phyloP scores from a whole-genome alignment of 2,797 vertebrate genomes.

The Tangara arthus region DNA sequence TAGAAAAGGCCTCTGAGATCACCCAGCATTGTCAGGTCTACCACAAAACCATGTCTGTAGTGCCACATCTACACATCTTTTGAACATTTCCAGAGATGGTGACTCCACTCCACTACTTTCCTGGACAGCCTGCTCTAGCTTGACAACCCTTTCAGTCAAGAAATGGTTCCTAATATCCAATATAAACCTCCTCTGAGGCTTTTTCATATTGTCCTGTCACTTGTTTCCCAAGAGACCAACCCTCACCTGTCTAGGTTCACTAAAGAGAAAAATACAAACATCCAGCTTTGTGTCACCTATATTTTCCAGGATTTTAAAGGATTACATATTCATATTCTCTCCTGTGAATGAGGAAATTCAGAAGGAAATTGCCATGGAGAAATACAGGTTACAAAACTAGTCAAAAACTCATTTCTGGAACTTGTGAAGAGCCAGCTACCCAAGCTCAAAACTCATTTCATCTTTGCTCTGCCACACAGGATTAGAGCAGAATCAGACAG shows the following conservation, averaged over 20 bases:
- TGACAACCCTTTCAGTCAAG: not conserved
- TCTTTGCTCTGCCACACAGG: not conserved
- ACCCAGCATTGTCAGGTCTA: not conserved
- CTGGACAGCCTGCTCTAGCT: not conserved
- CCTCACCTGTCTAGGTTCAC: not conserved
- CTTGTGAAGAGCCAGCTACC: not conserved
- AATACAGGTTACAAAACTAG: not conserved
- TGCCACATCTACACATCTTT: not conserved
- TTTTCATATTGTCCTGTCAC: not conserved
- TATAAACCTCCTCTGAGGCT: not conserved
- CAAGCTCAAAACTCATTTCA: not conserved
- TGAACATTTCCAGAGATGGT: not conserved
- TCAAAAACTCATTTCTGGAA: not conserved
- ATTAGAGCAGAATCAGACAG: not conserved
- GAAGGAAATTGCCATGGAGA: not conserved
- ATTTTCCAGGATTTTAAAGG: not conserved
- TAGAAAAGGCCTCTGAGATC: not conserved
- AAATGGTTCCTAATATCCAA: not conserved
- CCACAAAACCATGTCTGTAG: not conserved
- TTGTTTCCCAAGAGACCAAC: not conserved
- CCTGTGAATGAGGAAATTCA: not conserved
- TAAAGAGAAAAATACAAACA: not conserved
- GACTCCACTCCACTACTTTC: not conserved
- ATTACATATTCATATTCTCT: not conserved
- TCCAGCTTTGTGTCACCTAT: not conserved